Evolutionary conservation across 1,140 invertebrate species (phyloP).

Genomic region (Sweltsa coloradensis): DNA sequence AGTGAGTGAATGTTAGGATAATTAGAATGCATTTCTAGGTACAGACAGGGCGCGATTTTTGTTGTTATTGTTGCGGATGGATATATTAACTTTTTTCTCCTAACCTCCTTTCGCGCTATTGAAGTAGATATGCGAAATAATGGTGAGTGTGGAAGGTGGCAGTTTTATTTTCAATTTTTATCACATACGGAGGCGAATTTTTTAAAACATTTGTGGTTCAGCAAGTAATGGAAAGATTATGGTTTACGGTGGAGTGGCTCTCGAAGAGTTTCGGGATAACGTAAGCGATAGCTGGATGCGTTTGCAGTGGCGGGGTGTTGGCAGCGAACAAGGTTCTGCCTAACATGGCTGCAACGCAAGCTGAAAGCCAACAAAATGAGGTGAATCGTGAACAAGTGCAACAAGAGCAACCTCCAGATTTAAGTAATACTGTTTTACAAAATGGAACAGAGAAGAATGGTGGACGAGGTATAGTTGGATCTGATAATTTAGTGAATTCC

Average conservation of each 20-base stretch:
- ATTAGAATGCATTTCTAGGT: constrained; percentile 6
- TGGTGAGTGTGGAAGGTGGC: constrained; percentile 34
- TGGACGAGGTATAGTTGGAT: constrained; percentile 28
- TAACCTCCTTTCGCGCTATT: constrained; percentile 55
- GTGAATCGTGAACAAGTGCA: constrained; percentile 38
- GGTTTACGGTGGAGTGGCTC: constrained; percentile 24
- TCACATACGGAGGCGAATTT: constrained; percentile 9
- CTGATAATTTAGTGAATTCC: constrained; percentile 24
- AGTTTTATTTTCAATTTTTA: constrained; percentile 14
- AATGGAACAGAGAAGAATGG: constrained; percentile 36
- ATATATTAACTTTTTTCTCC: constrained; percentile 43
- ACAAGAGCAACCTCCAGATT: constrained; percentile 43
- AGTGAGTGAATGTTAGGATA: constrained; percentile 5
- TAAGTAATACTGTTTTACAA: constrained; percentile 43
- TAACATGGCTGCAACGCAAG: constrained; percentile 47
- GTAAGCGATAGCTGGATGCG: constrained; percentile 23
- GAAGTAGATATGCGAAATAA: constrained; percentile 48
- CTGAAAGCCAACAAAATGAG: constrained; percentile 43
- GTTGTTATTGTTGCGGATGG: constrained; percentile 17
- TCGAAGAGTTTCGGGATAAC: constrained; percentile 24
- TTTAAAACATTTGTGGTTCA: constrained; percentile 10
- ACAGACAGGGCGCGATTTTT: constrained; percentile 6
- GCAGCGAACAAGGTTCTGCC: constrained; percentile 29
- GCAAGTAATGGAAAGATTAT: constrained; percentile 25
- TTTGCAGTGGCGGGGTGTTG: constrained; percentile 26